Percentiles rank a stretch among this genome's conserved stretches.
Conservation (phyloP, 1,140 invertebrate genomes). For the Ptiloglossa arizonensis region DNA sequence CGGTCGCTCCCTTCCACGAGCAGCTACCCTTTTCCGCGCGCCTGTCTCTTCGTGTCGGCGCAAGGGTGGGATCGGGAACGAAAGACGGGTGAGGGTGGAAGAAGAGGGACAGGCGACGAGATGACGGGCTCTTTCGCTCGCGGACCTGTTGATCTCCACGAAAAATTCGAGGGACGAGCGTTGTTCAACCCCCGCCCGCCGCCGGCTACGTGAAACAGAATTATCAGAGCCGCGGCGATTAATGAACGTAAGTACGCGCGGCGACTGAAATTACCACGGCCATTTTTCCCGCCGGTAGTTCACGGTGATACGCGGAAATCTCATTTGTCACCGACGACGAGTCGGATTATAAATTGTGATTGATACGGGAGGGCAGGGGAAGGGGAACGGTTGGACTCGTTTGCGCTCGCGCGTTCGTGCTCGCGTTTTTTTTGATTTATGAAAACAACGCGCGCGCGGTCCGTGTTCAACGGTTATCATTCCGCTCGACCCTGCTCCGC, state of each 20-base stretch:
- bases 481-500: background rate
- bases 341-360: conserved; percentile 38
- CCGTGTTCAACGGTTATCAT: background rate
- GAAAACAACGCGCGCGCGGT: conserved; percentile 11
- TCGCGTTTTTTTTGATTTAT: conserved; percentile 38
- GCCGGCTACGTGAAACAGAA: conserved; percentile 30
- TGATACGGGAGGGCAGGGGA: conserved; percentile 16
- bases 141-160: conserved; percentile 63
- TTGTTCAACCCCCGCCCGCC: no score
- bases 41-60: conserved; percentile 2
- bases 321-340: conserved; percentile 34
- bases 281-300: conserved; percentile 28
- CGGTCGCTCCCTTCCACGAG: no score
- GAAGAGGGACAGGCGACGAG: conserved; percentile 41
- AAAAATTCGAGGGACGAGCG: conserved; percentile 58
- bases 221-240: conserved; percentile 54
- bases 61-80: conserved; percentile 15
- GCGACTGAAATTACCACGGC: conserved; percentile 26
- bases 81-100: conserved; percentile 4
- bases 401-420: background rate
- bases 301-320: conserved; percentile 12
- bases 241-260: conserved; percentile 41
- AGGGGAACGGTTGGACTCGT: no score
- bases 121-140: conserved; percentile 58
- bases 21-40: background rate